These are phyloP conservation scores for Rattus rattus DNA, from an alignment of 2,113 vertebrate genomes.

Conservation along the genomic window DNA sequence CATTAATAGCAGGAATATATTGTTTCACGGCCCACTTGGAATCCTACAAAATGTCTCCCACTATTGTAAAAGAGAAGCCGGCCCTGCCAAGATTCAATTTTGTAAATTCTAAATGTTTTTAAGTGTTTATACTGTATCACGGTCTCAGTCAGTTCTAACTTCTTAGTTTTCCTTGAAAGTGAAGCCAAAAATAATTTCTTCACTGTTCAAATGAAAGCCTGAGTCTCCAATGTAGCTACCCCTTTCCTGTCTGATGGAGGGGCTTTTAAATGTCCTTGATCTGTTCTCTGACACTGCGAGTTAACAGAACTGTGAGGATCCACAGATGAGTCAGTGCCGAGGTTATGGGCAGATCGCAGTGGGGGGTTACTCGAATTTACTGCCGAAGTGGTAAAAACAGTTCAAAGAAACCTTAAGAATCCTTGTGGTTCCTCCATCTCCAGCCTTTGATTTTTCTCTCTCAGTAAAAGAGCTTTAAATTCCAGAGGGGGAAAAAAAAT, in stretches of 20 bases:
- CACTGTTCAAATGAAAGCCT: constrained; percentile 30
- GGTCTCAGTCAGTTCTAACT: background rate
- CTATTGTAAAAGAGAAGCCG: constrained; percentile 64
- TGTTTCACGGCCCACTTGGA: constrained; percentile 78
- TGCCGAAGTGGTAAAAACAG: background rate
- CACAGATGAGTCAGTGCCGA: background rate
- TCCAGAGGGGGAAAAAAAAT: background rate
- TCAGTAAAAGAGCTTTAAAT: background rate
- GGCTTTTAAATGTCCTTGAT: background rate
- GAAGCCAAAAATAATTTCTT: constrained; percentile 60
- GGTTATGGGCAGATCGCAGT: background rate
- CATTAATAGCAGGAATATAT: constrained; percentile 81
- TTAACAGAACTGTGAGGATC: background rate
- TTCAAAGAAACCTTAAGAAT: constrained; percentile 13
- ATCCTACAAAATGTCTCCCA: constrained; percentile 76
- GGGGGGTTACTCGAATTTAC: background rate
- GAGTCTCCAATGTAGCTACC: background rate
- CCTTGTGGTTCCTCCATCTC: background rate
- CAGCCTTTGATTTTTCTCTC: constrained; percentile 18
- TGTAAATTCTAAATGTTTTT: constrained; percentile 44
- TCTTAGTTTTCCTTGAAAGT: constrained; percentile 57
- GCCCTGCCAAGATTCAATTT: constrained; percentile 50
- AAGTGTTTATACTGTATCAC: constrained; percentile 39
- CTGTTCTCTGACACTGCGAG: background rate
- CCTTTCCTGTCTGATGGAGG: background rate